A percentile compares a stretch with the other conserved stretches of the same genome.
Conservation (phyloP, 2,113 vertebrate species). For the Corythoichthys haematopterus region DNA sequence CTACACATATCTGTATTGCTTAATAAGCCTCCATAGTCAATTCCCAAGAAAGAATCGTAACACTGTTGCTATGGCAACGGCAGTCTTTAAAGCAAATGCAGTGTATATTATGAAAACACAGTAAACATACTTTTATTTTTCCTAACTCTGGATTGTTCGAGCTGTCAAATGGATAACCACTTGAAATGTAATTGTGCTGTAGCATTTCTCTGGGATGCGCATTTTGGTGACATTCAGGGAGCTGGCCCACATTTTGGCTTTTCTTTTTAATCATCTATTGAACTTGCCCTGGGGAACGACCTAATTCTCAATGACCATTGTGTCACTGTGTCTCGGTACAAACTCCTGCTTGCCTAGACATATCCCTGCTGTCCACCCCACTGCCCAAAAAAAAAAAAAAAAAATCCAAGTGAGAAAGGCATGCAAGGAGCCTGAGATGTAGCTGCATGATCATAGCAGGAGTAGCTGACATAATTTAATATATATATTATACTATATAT, state of each 20-base stretch:
- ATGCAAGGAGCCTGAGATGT: neutral
- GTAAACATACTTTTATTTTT: neutral
- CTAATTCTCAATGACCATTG: conserved; percentile 56
- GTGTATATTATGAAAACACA: neutral
- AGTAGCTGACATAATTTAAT: conserved; percentile 9
- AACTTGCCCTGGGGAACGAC: conserved; percentile 61
- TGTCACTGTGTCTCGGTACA: conserved; percentile 22
- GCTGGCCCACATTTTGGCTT: conserved; percentile 40
- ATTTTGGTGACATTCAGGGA: conserved; percentile 27
- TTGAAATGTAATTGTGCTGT: neutral
- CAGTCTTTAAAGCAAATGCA: neutral
- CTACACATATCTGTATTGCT: conserved; percentile 10
- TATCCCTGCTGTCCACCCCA: conserved; percentile 9
- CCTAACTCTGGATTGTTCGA: neutral
- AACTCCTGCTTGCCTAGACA: conserved; percentile 38
- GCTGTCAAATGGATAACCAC: neutral
- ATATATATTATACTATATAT: no score
- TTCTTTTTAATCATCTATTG: conserved; percentile 62
- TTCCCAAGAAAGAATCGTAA: conserved; percentile 27
- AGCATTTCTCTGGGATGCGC: conserved; percentile 27
- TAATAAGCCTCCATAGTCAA: conserved; percentile 20
- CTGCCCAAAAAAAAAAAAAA: conserved; percentile 12
- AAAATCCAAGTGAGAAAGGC: conserved; percentile 28
- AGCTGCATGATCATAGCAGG: conserved; percentile 16
- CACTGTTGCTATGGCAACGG: conserved; percentile 39